These are phyloP conservation scores for Carcharodon carcharias DNA, from an alignment of 2,797 vertebrate genomes.

Conservation along the genomic window DNA sequence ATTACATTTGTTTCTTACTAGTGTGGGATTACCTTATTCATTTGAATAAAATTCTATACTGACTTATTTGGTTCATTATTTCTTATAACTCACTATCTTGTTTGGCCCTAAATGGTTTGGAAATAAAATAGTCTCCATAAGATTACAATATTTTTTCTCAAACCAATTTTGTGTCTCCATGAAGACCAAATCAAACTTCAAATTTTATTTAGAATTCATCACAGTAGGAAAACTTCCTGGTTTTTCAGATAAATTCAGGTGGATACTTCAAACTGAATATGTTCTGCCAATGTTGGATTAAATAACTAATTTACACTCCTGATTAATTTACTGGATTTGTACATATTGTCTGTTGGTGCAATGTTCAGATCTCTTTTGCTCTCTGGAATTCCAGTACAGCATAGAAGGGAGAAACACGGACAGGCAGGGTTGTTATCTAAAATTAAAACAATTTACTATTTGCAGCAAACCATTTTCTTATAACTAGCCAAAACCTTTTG, in stretches of 20 bases:
- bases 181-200: background rate
- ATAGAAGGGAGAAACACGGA: background rate
- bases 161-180: background rate
- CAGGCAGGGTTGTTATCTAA: background rate
- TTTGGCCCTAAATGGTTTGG: background rate
- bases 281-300: background rate
- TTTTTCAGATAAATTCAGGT: background rate
- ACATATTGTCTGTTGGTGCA: background rate
- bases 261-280: background rate
- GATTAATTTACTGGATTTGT: background rate
- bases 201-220: background rate
- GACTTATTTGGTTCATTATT: background rate
- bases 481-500: background rate
- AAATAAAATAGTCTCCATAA: background rate
- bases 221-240: background rate
- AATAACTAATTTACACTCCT: background rate
- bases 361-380: background rate
- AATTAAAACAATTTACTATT: background rate
- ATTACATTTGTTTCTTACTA: background rate
- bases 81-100: background rate
- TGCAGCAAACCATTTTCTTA: background rate
- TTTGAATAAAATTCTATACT: background rate
- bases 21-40: background rate
- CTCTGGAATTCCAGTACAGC: background rate
- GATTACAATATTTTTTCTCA: background rate